Conservation (phyloP, 1,140 invertebrate genomes). For the Choristoneura fumiferana region DNA sequence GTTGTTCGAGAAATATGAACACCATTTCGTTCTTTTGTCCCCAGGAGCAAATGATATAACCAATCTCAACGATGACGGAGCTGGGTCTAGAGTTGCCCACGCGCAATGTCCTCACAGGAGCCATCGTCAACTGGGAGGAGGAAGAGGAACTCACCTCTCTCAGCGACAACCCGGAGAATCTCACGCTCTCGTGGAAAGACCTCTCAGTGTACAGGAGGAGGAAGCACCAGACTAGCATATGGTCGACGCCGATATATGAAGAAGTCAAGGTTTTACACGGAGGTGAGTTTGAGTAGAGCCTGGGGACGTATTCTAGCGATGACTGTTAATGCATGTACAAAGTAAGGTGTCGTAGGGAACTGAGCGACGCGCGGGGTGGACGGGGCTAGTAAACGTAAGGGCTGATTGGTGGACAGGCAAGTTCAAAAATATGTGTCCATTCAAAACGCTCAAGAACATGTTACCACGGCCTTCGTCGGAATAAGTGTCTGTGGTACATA, state of each 20-base stretch:
- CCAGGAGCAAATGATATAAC: slow-evolving; percentile 57
- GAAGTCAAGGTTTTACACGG: slow-evolving; percentile 69
- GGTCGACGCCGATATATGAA: slow-evolving; percentile 63
- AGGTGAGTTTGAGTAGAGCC: slow-evolving; percentile 47
- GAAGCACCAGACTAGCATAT: slow-evolving; percentile 65
- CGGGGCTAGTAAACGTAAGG: too few relatives aligned
- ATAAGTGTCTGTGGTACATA: too few relatives aligned
- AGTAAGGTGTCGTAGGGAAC: too few relatives aligned
- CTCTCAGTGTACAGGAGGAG: slow-evolving; percentile 64
- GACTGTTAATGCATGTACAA: too few relatives aligned
- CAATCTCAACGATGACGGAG: slow-evolving; percentile 51
- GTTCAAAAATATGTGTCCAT: too few relatives aligned
- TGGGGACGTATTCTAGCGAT: too few relatives aligned
- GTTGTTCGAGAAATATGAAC: too few relatives aligned
- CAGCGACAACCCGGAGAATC: slow-evolving; percentile 54
- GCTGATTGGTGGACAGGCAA: too few relatives aligned
- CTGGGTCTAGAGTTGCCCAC: slow-evolving; percentile 53
- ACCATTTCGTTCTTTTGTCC: slow-evolving; percentile 28
- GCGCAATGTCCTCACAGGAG: slow-evolving; percentile 61
- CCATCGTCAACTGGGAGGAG: slow-evolving; percentile 63
- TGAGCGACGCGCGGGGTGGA: too few relatives aligned
- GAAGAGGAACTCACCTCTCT: slow-evolving; percentile 57
- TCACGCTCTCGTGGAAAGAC: slow-evolving; percentile 70
- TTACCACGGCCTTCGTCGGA: too few relatives aligned
- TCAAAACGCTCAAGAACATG: too few relatives aligned